Base-by-base conservation (phyloP, 2,888 invertebrate genomes). In the Elgonia sp. region DNA sequence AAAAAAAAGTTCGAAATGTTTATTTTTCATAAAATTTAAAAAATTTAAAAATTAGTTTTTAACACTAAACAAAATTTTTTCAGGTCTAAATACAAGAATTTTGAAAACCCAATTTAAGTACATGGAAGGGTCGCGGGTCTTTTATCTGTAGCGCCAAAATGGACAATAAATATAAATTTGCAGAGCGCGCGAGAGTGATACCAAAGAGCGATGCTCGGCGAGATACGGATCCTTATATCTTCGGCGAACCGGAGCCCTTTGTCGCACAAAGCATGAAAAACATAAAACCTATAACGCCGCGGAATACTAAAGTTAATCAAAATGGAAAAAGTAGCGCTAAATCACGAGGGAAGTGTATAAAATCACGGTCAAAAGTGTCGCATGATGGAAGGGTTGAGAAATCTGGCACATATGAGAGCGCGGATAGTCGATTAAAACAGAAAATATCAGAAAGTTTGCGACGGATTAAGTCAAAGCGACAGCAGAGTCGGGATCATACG, bases 221-320 rank as follows among this genome's bases (percentile, higher is more conserved):
- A 88, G 93, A 94, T 89, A 94, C 94, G 84, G 95, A 95, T 92
- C 95, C 95, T 2, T 95, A 95, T 87, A 94, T 95, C 81, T 95
- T 95, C 91, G 94, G 95, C 89, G 95, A 95, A 84, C 94, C 94
- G 5, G 95, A 95, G 89, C 93, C 94, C 55, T 92, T 94, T 42
- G 88, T 89, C 60, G 87, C 93, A 62, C 89, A 92, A 72, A 89
- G 89, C 46, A 91, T 91, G 53, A 92, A 93, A 89, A 93, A 92
- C 77, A 85, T 92, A 73, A 92, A 93, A 83, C 73, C 93, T 84
- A 90, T 92, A 81, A 91, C 92, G 20, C 86, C 93, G 14, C 93
- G 92, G 72, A 93, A 91, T 90, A 85, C 93, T 20, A 92, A 92
- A 91, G 91, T 89, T 20, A 91, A 90, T 89, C 92, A 91, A 90